These are phyloP conservation scores for Aspidiotus rigidus DNA, from an alignment of 2,888 invertebrate species.

Conservation along the genomic window DNA sequence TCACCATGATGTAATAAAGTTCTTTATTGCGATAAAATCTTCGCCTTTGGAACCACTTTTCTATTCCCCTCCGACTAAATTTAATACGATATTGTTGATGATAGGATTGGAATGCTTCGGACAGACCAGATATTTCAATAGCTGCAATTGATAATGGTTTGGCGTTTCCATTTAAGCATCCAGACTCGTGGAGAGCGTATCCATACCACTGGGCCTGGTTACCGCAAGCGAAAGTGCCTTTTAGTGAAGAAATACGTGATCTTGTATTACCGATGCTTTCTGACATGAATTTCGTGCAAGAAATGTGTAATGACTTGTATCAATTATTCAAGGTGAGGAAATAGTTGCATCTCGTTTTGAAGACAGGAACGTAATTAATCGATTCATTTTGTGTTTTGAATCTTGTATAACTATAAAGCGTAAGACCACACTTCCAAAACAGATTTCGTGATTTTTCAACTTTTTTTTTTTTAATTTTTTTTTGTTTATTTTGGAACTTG, in stretches of 20 bases:
- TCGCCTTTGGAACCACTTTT: too few species aligned
- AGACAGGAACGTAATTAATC: background rate
- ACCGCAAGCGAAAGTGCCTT: slow-evolving; percentile 91
- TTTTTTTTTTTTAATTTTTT: too few species aligned
- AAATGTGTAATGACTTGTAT: slow-evolving; percentile 80
- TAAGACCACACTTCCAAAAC: background rate
- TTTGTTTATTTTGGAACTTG: too few species aligned
- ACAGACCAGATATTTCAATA: slow-evolving; percentile 67
- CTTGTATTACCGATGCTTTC: slow-evolving; percentile 83
- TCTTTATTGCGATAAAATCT: too few species aligned
- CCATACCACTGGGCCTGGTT: slow-evolving; percentile 99
- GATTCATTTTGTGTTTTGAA: background rate
- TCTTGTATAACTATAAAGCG: background rate
- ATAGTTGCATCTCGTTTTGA: background rate
- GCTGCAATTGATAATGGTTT: slow-evolving; percentile 99
- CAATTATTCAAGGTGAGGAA: slow-evolving; percentile 70
- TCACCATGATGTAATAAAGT: too few species aligned
- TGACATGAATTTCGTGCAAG: slow-evolving; percentile 96
- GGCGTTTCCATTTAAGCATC: slow-evolving; percentile 99
- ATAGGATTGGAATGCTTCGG: slow-evolving; percentile 56
- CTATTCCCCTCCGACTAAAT: too few species aligned
- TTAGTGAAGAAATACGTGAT: slow-evolving; percentile 85
- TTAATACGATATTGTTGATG: background rate
- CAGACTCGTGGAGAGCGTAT: slow-evolving; percentile 99
- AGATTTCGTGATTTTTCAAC: background rate